These are phyloP conservation scores for Himantopus leucocephalus DNA, from an alignment of 2,113 vertebrate genomes.

Conservation along the genomic window DNA sequence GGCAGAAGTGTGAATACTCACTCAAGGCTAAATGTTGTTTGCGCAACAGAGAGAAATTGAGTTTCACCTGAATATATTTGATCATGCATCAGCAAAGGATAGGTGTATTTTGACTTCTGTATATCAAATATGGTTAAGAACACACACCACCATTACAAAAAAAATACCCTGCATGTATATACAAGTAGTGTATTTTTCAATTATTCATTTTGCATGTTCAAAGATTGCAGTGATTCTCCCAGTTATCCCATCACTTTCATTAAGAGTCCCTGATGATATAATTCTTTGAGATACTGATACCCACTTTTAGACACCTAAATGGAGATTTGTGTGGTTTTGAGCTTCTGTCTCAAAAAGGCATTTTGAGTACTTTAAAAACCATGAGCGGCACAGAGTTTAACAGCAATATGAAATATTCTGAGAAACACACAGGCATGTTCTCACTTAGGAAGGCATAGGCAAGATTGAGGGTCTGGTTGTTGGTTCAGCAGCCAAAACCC, in stretches of 20 bases:
- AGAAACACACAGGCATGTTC: background rate
- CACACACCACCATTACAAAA: background rate
- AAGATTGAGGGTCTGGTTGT: background rate
- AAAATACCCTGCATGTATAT: background rate
- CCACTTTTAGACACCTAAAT: background rate
- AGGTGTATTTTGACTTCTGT: background rate
- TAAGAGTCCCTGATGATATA: background rate
- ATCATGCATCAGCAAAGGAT: background rate
- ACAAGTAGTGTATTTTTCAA: background rate
- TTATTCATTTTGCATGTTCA: background rate
- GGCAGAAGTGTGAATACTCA: background rate
- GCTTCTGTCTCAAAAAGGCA: background rate
- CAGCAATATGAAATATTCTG: background rate
- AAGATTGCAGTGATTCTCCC: background rate
- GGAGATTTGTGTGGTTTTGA: background rate
- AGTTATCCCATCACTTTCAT: background rate
- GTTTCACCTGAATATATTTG: background rate
- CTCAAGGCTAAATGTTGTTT: background rate
- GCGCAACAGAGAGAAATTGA: background rate
- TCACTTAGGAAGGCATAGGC: background rate
- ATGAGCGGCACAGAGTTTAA: accelerated
- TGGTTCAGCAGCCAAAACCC: background rate
- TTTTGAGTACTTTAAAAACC: background rate
- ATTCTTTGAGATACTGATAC: background rate
- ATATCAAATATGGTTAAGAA: background rate